These are phyloP conservation scores for Crocuta crocuta DNA, from an alignment of 2,113 vertebrate species.

Conservation along the genomic window DNA sequence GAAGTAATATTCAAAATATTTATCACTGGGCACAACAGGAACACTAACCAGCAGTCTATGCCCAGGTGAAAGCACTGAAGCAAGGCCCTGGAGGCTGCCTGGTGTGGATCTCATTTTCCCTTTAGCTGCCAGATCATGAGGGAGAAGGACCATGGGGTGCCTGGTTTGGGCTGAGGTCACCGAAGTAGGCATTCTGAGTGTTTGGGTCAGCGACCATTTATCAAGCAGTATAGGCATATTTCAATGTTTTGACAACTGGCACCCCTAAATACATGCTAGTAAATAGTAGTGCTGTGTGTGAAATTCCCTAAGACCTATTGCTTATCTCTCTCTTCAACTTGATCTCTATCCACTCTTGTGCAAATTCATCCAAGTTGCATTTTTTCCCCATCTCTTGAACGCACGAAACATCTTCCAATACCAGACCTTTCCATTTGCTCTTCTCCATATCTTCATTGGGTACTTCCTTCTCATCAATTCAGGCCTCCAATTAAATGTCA, in stretches of 20 bases:
- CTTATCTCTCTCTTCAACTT: background rate
- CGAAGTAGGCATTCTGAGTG: background rate
- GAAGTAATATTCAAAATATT: background rate
- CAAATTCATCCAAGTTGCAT: background rate
- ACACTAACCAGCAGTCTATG: background rate
- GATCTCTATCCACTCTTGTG: background rate
- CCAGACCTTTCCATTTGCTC: background rate
- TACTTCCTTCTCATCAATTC: background rate
- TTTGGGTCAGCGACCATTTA: background rate
- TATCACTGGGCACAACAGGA: background rate
- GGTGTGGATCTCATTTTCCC: background rate
- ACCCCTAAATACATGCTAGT: background rate
- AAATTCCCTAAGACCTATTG: background rate
- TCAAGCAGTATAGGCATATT: background rate
- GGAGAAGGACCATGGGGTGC: fast-evolving
- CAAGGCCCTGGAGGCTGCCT: background rate
- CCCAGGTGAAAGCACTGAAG: background rate
- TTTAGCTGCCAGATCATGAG: background rate
- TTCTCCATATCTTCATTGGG: background rate
- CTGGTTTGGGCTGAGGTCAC: background rate
- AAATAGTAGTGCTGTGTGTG: background rate
- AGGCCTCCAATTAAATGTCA: background rate
- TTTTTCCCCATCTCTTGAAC: background rate
- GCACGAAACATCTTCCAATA: background rate
- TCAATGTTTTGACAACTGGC: background rate